Evolutionary conservation across 2,888 invertebrate genomes (phyloP).

Genomic region (Abrostola tripartita): DNA sequence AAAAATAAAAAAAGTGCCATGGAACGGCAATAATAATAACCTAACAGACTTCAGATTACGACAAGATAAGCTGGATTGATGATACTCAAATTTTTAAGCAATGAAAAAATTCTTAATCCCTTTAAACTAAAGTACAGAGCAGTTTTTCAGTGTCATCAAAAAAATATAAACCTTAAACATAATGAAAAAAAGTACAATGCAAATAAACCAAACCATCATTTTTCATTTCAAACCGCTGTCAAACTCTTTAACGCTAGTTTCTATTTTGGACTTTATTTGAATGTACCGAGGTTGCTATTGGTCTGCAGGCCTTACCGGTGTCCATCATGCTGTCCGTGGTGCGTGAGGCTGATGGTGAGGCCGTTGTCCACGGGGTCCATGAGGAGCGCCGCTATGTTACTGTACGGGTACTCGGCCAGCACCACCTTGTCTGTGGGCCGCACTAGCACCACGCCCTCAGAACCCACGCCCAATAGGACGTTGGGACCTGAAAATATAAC

Average conservation of each 20-base stretch:
- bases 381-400: conserved; percentile 96
- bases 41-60: neutral
- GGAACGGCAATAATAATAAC: too few relatives aligned
- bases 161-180: too few relatives aligned
- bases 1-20: too few relatives aligned
- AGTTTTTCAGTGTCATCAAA: too few relatives aligned
- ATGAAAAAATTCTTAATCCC: too few relatives aligned
- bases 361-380: conserved; percentile 97
- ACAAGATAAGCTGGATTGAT: neutral
- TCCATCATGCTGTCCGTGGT: conserved; percentile 89
- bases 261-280: neutral
- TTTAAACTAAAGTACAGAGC: too few relatives aligned
- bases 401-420: conserved; percentile 96
- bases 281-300: neutral
- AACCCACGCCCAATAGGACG: conserved; percentile 95
- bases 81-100: too few relatives aligned
- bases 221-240: neutral
- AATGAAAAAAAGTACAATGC: too few relatives aligned
- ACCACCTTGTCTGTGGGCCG: conserved; percentile 97
- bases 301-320: conserved; percentile 74
- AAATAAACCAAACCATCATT: neutral
- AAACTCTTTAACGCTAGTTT: neutral
- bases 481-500: conserved; percentile 72
- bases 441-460: conserved; percentile 96
- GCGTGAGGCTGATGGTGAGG: conserved; percentile 95